phyloP scores from a whole-genome alignment of 2,888 invertebrate genomes.

The Cheilosia pagana region DNA sequence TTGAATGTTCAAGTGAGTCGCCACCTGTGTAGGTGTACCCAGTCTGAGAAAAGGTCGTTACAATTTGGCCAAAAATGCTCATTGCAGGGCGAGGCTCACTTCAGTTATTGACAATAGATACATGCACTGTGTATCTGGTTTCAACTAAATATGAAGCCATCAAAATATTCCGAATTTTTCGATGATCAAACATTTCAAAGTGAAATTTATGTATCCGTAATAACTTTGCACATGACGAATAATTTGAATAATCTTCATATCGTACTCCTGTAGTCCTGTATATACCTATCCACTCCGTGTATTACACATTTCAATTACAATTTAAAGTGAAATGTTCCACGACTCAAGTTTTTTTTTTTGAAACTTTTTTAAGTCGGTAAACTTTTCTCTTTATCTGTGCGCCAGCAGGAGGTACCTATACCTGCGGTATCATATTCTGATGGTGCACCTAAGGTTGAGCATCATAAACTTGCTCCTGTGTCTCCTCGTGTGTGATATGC shows the following conservation, averaged over 20 bases:
- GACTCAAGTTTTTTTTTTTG: neutral
- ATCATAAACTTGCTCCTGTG: constrained; percentile 27
- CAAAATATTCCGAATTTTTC: neutral
- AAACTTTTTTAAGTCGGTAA: constrained; percentile 24
- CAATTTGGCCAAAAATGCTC: too few relatives aligned
- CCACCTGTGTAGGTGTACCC: too few relatives aligned
- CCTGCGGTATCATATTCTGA: neutral
- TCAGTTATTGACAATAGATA: too few relatives aligned
- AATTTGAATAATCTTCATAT: neutral
- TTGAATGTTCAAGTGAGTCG: too few relatives aligned
- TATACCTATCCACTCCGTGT: neutral
- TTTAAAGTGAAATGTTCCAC: constrained; percentile 16
- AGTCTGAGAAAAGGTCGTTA: too few relatives aligned
- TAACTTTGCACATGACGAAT: neutral
- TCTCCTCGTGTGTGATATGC: constrained; percentile 12
- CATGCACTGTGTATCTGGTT: too few relatives aligned
- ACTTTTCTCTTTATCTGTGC: constrained; percentile 56
- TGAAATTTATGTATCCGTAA: neutral
- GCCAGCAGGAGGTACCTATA: constrained; percentile 14
- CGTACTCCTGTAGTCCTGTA: too few relatives aligned
- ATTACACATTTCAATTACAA: constrained; percentile 19
- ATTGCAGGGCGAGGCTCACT: too few relatives aligned
- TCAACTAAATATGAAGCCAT: too few relatives aligned
- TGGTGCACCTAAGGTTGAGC: constrained; percentile 23
- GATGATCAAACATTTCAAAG: neutral